Evolutionary conservation across 1,140 invertebrate genomes (phyloP).

Genomic region (Meloidogyne floridensis): DNA sequence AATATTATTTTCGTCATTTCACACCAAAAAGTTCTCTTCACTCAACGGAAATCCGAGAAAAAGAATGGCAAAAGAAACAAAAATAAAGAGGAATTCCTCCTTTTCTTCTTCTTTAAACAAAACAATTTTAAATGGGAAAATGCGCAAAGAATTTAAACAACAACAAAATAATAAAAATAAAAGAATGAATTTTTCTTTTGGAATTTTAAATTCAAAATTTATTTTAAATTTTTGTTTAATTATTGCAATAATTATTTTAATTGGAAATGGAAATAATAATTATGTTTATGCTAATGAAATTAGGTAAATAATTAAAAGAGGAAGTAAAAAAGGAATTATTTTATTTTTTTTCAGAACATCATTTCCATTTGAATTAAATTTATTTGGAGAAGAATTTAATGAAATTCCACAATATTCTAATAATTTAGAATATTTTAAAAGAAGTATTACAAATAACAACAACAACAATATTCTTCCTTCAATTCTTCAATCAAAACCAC

Average conservation of each 20-base stretch:
- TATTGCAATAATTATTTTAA: not conserved
- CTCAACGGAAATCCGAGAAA: not conserved
- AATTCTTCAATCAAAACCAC: not conserved
- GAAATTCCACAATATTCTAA: constrained; percentile 1
- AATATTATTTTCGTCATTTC: not conserved
- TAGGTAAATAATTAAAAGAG: not conserved
- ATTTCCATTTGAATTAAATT: not conserved
- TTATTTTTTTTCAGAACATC: constrained; percentile 1
- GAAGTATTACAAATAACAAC: not conserved
- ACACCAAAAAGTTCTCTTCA: not conserved
- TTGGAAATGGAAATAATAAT: not conserved
- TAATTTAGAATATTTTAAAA: not conserved
- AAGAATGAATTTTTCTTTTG: not conserved
- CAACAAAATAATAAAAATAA: not conserved
- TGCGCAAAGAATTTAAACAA: not conserved
- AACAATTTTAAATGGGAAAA: not conserved
- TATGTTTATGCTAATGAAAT: not conserved
- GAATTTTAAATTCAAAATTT: not conserved
- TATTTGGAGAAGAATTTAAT: constrained; percentile 4
- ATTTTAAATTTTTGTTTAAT: not conserved
- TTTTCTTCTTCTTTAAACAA: not conserved
- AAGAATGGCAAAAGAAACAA: not conserved
- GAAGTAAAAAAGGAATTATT: no score
- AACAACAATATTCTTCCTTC: not conserved
- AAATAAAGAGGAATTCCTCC: not conserved